Conservation (phyloP, 2,113 vertebrate species). For the human (Homo sapiens) region DNA sequence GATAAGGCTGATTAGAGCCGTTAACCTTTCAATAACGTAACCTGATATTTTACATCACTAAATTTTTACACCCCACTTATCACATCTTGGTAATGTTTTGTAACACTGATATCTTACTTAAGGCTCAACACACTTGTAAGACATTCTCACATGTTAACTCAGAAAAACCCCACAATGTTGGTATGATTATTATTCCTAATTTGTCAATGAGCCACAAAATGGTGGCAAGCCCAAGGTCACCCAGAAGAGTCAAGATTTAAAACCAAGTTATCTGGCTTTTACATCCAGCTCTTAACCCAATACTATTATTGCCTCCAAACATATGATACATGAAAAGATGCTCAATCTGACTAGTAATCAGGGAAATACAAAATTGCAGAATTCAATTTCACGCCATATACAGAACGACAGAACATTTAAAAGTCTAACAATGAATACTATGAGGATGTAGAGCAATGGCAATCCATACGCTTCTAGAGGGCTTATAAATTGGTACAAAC, state of each 20-base stretch:
- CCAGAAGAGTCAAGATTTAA: background rate
- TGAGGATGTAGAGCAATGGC: background rate
- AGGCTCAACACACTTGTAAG: background rate
- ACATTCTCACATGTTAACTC: background rate
- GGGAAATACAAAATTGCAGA: background rate
- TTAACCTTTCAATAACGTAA: background rate
- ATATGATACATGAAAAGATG: background rate
- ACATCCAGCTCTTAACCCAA: background rate
- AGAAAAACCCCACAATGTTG: background rate
- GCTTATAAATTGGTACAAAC: background rate
- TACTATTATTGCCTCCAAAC: background rate
- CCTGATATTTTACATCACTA: background rate
- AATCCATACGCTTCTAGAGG: background rate
- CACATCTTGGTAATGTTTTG: background rate
- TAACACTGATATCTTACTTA: background rate
- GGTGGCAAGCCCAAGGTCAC: background rate
- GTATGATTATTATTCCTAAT: background rate
- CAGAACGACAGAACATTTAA: background rate
- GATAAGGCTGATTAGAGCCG: background rate
- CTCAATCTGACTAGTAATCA: background rate
- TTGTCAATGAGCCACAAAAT: background rate
- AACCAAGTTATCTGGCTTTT: background rate
- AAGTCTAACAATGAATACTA: background rate
- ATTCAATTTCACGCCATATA: background rate
- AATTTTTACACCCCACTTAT: background rate